Conservation (phyloP, 2,888 invertebrate genomes). For the Acronicta leporina region DNA sequence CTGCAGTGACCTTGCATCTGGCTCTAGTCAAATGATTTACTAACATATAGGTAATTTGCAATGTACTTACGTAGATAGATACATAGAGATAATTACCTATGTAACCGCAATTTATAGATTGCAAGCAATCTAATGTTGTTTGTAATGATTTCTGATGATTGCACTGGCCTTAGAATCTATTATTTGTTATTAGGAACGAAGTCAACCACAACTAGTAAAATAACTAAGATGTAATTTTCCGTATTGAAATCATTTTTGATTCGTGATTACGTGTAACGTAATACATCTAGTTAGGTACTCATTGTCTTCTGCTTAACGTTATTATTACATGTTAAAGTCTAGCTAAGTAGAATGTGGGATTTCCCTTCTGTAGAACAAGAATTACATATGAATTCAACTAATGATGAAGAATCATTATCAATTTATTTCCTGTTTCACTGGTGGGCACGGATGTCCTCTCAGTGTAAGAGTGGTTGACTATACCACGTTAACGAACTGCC, state of each 20-base stretch:
- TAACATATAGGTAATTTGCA: conserved; percentile 39
- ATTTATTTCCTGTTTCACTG: no score
- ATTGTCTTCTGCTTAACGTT: conserved; percentile 41
- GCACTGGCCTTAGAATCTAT: conserved; percentile 64
- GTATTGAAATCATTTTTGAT: conserved; percentile 61
- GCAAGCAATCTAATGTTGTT: conserved; percentile 69
- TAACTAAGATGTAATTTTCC: conserved; percentile 63
- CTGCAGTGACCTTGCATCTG: conserved; percentile 15
- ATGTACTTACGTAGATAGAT: conserved; percentile 36
- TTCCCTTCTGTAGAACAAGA: conserved; percentile 21
- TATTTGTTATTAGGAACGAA: conserved; percentile 72
- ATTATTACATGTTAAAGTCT: conserved; percentile 28
- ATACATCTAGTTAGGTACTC: conserved; percentile 30
- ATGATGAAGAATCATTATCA: no score
- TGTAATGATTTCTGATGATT: conserved; percentile 74
- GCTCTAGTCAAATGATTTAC: conserved; percentile 34
- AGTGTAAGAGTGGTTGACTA: no score
- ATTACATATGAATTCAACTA: neutral
- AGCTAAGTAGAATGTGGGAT: conserved; percentile 24
- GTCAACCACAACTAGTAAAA: conserved; percentile 59
- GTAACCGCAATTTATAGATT: conserved; percentile 67
- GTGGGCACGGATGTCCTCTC: no score
- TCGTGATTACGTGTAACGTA: conserved; percentile 60
- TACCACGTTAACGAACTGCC: no score
- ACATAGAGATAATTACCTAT: conserved; percentile 58